Evolutionary conservation across 2,113 vertebrate genomes (phyloP), one percentile per base, ranked within the genome.

Genomic region (Grammomys surdaster): DNA sequence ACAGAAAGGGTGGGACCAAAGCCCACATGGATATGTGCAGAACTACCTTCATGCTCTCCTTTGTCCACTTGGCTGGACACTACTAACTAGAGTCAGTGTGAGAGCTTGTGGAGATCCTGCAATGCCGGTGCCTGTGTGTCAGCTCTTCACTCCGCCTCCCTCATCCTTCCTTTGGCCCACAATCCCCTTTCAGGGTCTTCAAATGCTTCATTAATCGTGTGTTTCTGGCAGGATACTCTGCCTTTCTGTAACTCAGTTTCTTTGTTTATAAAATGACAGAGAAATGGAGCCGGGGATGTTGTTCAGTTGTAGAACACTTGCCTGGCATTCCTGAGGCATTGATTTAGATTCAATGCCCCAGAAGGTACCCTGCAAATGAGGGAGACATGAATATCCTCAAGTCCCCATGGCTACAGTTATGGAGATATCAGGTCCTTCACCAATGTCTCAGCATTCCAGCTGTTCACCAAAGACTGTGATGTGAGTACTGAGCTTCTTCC

Each of bases 101-200:
- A 31, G 28, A 33, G 63, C 31, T 22, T 56, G 54, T 3, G 0
- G 28, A 33, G 63, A 10, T 13, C 69, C 19, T n/a, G 26, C 69
- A 75, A 36, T 3, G 2, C 69, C 20, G 26, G 43, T 43, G 33
- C 12, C 33, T 14, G 31, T 2, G 3, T 19, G 54, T 51, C 80
- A 36, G 46, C 3, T 10, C 48, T 86, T 73, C 28, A 31, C 67
- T 31, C 4, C 22, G 17, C 3, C 5, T 2, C 5, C 11, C 78
- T 12, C 9, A 7, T 12, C 36, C 22, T 16, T 60, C 9, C 40
- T 43, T 69, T 5, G 1, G 6, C 0, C 20, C 40, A 75, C 0
- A 0, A 46, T 22, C 31, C 69, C 3, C 13, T 51, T 46, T 73
- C 54, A 17, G 67, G n/a, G 48, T 63, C n/a, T 88, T 80, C 28